Evolutionary conservation across 2,797 vertebrate species (phyloP), one percentile per base, ranked within the genome.

Genomic region (Craterocephalus amniculus): DNA sequence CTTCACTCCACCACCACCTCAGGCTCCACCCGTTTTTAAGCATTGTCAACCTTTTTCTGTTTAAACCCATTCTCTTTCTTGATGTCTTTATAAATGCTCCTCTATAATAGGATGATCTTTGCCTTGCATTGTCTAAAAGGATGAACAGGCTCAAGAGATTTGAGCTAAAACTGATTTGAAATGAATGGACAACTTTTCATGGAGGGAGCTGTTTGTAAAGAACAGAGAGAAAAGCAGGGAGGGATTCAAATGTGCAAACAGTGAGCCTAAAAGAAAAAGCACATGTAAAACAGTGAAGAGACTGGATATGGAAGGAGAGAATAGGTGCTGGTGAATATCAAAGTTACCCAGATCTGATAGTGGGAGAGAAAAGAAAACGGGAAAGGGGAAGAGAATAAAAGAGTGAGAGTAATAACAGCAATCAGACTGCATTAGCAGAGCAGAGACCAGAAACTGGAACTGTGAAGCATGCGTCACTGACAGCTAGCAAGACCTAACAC

Each of bases 391-490:
- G 66, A 72, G 61, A 74, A 68, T 54, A 58, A 77, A 74, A 65
- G 58, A 32, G 72, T 1, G 20, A 73, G 79, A 67, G 71, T 86
- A 84, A 90, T 86, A 79, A 80, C 81, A 75, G 67, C 78, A 87
- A 85, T 91, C 89, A 87, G 65, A 72, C 70, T 45, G 73, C 67
- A 87, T 83, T 85, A 83, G 85, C 52, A 36, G 77, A 79, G 80
- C 63, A 74, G 66, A 75, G 78, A 70, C 40, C 75, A 68, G 78
- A 84, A 80, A 91, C 81, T 85, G 74, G 67, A 81, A 83, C 72
- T 77, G 76, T 83, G 74, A 83, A 78, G 78, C 58, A 80, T 87
- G 87, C 89, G 72, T 86, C 82, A 88, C 87, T 12, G 35, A 74
- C 82, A 75, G 64, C 54, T 56, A 59, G 58, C 26, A 16, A 76